phyloP scores from a whole-genome alignment of 2,888 invertebrate genomes.

The Zeuzera pyrina region DNA sequence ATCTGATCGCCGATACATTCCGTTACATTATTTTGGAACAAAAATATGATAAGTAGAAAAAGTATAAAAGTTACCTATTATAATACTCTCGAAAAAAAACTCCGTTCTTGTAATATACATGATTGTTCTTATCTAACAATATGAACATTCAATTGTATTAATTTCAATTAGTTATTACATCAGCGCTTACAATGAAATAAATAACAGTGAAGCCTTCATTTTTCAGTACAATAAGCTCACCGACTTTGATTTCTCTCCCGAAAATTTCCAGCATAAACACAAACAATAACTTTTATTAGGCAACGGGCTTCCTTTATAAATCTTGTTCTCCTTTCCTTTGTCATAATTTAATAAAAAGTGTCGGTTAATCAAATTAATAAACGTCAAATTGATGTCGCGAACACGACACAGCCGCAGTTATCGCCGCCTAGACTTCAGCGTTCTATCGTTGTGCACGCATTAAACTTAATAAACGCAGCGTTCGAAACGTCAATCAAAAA shows the following conservation, averaged over 20 bases:
- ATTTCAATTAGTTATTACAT: no score
- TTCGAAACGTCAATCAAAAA: no score
- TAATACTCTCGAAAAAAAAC: no score
- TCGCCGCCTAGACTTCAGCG: slow-evolving; percentile 1
- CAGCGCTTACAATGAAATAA: no score
- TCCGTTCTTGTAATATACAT: no score
- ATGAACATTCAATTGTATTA: no score
- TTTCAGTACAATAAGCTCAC: slow-evolving; percentile 16
- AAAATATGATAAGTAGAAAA: no score
- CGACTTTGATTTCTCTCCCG: slow-evolving; percentile 13
- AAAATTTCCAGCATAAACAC: slow-evolving; percentile 12
- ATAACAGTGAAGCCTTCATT: slow-evolving; percentile 8
- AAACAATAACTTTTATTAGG: slow-evolving; percentile 28
- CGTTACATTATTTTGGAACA: no score
- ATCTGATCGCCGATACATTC: no score
- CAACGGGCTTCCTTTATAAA: slow-evolving; percentile 24
- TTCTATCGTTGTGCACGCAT: background rate
- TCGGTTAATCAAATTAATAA: slow-evolving; percentile 30
- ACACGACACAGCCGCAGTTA: slow-evolving; percentile 5
- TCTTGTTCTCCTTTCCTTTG: slow-evolving; percentile 26
- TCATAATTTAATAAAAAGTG: slow-evolving; percentile 32
- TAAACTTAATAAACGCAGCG: background rate
- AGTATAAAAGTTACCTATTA: no score
- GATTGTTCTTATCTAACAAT: no score
- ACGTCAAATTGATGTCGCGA: slow-evolving; percentile 19